phyloP scores from a whole-genome alignment of 2,888 invertebrate genomes.

The Selenia dentaria region DNA sequence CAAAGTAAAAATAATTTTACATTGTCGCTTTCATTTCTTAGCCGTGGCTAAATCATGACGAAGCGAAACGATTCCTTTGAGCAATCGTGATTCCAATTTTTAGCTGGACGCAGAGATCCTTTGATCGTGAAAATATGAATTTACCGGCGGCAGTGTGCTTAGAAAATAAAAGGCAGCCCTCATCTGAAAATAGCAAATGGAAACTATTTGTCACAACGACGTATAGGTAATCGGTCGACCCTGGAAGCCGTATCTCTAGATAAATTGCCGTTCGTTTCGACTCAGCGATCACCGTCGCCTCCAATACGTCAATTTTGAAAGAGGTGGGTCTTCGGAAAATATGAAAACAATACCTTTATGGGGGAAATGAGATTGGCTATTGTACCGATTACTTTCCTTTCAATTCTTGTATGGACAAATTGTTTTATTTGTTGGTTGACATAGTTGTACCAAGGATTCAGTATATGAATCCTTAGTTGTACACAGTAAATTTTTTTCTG shows the following conservation, averaged over 20 bases:
- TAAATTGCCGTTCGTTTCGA: conserved; percentile 51
- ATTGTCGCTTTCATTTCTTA: conserved; percentile 14
- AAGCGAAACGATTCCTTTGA: conserved; percentile 40
- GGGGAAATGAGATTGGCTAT: conserved; percentile 12
- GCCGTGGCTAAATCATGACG: conserved; percentile 22
- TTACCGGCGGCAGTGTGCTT: conserved; percentile 35
- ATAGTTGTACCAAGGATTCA: too few relatives aligned
- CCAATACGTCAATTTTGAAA: conserved; percentile 36
- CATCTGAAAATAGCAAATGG: conserved; percentile 51
- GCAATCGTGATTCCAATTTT: conserved; percentile 40
- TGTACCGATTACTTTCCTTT: too few relatives aligned
- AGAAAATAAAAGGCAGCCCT: conserved; percentile 48
- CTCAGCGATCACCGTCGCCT: conserved; percentile 31
- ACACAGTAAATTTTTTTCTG: too few relatives aligned
- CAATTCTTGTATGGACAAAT: too few relatives aligned
- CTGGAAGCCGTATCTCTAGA: conserved; percentile 43
- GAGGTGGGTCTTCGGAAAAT: conserved; percentile 20
- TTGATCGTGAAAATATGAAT: conserved; percentile 44
- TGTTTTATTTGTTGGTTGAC: too few relatives aligned
- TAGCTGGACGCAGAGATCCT: conserved; percentile 38
- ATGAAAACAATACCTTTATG: conserved; percentile 29
- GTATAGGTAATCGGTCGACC: conserved; percentile 54
- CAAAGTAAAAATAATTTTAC: conserved; percentile 7
- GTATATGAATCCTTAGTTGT: too few relatives aligned
- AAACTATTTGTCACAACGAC: conserved; percentile 57